Evolutionary conservation across 2,888 invertebrate species (phyloP), one percentile per base, ranked within the genome.

Genomic region (Myopa testacea): DNA sequence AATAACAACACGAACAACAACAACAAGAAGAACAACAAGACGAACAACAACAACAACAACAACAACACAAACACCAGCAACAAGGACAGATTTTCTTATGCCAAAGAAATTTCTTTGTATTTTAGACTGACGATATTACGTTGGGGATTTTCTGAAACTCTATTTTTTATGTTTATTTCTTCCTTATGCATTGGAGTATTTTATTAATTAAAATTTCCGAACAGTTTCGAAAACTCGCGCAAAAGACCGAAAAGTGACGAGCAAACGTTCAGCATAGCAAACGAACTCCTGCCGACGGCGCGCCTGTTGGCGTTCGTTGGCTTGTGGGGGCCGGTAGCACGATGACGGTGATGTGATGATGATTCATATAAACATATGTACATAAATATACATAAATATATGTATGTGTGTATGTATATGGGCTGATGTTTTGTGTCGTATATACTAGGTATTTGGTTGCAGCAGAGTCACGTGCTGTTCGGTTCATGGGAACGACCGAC

Each of bases 131-230:
- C 26, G 26, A 26, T 45, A 45, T 45, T 45, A 8, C 45, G 45
- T 45, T 26, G 26, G 26, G 26, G 10, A 8, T 45, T 45, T 45
- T 10, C 45, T 10, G 45, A 45, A 45, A 45, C 45, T 6, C 45
- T 45, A 1, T 14, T 55, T 6, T 45, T 55, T 70, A 55, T 70
- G 4, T 52, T 52, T 52, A 52, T 70, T 50, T 55, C 16, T 6
- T 12, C 12, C 37, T 4, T 5, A 16, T 34, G 16, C 4, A 34
- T 65, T 38, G 45, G 45, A 34, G 65, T 12, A 38, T 14, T 65
- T 38, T 38, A 38, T 65, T 65, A 65, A 65, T 65, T 65, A 65
- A 65, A 65, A 65, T 65, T 65, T 65, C 10, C 6, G 38, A 38
- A 16, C 34, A 65, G 6, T 16, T 10, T 37, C 2, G 34, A 62